Evolutionary conservation across 2,888 invertebrate species (phyloP).

Genomic region (Hedya salicella): DNA sequence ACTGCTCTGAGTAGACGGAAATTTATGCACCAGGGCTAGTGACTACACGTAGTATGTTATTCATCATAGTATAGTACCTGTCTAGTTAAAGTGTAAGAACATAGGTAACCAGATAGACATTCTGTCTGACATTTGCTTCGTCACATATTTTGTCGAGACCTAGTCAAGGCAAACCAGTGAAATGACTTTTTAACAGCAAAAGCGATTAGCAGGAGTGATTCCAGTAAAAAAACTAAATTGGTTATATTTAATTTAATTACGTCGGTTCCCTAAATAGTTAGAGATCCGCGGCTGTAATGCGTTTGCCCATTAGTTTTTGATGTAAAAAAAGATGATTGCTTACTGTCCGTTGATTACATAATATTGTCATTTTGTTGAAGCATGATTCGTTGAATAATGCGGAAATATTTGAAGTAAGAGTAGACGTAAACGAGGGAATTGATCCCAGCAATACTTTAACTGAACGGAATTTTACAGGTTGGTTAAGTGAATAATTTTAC

Average conservation of each 20-base stretch:
- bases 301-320: constrained; percentile 15
- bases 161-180: constrained; percentile 31
- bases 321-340: constrained; percentile 20
- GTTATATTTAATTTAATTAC: constrained; percentile 22
- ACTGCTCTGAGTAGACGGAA: no score
- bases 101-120: neutral
- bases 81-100: no score
- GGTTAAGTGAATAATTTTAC: no score
- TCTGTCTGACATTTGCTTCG: constrained; percentile 7
- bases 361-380: constrained; percentile 42
- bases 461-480: neutral
- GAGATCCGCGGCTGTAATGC: constrained; percentile 11
- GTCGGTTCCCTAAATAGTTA: constrained; percentile 16
- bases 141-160: constrained; percentile 3
- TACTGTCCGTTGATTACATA: constrained; percentile 20
- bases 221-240: constrained; percentile 19
- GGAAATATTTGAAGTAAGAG: neutral
- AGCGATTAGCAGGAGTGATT: constrained; percentile 11
- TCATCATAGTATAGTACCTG: no score
- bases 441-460: neutral
- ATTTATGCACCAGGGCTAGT: no score
- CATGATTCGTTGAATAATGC: constrained; percentile 11
- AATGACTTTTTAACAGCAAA: constrained; percentile 27
- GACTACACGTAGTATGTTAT: no score
- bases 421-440: constrained; percentile 1